Conservation (phyloP, 2,113 vertebrate species). For the Pogonocichla stellata region DNA sequence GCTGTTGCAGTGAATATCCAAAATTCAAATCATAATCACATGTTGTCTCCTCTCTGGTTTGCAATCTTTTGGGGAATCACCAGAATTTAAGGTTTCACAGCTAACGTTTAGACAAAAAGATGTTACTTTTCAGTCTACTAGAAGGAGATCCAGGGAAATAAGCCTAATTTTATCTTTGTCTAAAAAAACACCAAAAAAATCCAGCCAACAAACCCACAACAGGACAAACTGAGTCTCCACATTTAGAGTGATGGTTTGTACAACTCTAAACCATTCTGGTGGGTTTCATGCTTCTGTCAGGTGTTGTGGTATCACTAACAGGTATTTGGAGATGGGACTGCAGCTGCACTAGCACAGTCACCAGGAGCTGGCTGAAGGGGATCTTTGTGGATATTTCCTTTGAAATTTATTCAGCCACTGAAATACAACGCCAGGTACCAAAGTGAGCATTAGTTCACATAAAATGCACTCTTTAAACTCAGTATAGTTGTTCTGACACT, state of each 20-base stretch:
- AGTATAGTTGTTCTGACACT: not conserved
- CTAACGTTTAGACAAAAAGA: not conserved
- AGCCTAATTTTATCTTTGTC: not conserved
- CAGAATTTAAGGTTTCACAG: not conserved
- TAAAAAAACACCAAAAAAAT: not conserved
- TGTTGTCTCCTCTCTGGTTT: not conserved
- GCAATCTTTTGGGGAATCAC: not conserved
- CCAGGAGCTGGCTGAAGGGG: not conserved
- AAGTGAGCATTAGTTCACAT: not conserved
- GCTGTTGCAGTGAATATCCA: not conserved
- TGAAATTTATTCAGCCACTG: constrained; percentile 32
- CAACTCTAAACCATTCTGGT: not conserved
- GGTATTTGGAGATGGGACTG: not conserved
- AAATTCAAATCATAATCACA: not conserved
- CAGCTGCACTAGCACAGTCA: not conserved
- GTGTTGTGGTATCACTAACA: not conserved
- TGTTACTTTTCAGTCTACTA: not conserved
- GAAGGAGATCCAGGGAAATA: not conserved
- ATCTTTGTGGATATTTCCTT: not conserved
- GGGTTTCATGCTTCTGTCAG: not conserved
- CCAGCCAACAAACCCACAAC: not conserved
- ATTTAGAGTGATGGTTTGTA: not conserved
- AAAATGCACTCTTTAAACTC: not conserved
- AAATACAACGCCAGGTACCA: constrained; percentile 31
- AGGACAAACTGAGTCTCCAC: not conserved